Evolutionary conservation across 2,888 invertebrate species (phyloP), one percentile per base, ranked within the genome.

Genomic region (Lithophane semibrunnea): DNA sequence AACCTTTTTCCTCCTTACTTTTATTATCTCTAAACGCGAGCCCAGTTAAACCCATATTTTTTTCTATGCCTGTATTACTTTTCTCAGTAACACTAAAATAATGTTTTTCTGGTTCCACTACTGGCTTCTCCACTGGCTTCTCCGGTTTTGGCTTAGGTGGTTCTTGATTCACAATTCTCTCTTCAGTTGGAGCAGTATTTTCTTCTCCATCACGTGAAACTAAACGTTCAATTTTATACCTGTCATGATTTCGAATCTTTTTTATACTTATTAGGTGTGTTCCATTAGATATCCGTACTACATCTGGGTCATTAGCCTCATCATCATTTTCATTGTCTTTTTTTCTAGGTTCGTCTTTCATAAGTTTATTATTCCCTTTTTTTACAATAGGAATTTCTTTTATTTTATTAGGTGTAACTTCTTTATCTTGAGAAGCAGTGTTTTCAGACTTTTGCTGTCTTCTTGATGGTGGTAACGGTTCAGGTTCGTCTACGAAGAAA

Each of bases 261-360:
- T 77, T 74, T 12, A 87, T 81, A 21, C 29, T 75, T 37, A 83
- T 75, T 1, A 75, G 3, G 24, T 87, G 88, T 24, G 86, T 86
- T 16, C 77, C 83, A 56, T 86, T 87, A 49, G 72, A 65, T 29
- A 76, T 77, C 8, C 16, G 63, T 24, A 72, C 64, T 64, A 64
- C 8, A 2, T 75, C 73, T 10, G 63, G 24, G 3, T 83, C 75
- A 37, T 12, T 47, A 0, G n/a, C n/a, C 12, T 58, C 54, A 10
- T 67, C 67, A n/a, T n/a, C 29, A 9, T 52, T 64, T 21, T 60
- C 60, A 29, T 3, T 8, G 3, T 37, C 5, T 64, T 37, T 16
- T 44, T 52, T 63, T 37, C 44, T 42, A 13, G 7, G 4, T 47
- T 80, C 65, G 0, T 47, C 18, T 16, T 63, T 60, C 1, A 24